A percentile compares a stretch with the other conserved stretches of the same genome.
phyloP scores from a whole-genome alignment of 2,113 vertebrate genomes.

The Bucco capensis region DNA sequence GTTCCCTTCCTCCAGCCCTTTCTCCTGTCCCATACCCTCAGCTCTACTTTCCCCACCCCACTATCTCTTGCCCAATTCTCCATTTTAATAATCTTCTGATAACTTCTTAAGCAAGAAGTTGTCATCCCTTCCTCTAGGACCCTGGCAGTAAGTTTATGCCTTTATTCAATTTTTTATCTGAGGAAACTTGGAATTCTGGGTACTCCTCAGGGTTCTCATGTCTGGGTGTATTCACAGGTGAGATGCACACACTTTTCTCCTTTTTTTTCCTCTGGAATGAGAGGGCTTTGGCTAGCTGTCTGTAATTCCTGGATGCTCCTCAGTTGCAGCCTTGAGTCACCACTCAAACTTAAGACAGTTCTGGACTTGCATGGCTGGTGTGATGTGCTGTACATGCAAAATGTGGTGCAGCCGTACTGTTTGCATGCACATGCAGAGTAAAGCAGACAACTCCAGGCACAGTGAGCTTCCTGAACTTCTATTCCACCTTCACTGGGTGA shows the following conservation, averaged over 20 bases:
- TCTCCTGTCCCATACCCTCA: background rate
- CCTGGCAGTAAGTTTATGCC: background rate
- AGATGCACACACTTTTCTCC: background rate
- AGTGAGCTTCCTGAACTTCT: background rate
- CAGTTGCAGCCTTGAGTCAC: background rate
- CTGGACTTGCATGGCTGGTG: background rate
- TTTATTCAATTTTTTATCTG: background rate
- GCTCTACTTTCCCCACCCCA: background rate
- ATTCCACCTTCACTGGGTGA: background rate
- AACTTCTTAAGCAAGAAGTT: background rate
- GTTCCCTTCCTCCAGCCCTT: background rate
- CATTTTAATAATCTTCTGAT: background rate
- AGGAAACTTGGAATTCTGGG: background rate
- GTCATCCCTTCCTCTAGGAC: background rate
- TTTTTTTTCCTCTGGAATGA: background rate
- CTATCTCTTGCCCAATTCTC: background rate
- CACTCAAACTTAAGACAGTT: background rate
- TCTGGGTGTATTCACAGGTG: background rate
- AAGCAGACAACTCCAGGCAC: background rate
- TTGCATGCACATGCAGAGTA: background rate
- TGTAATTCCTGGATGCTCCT: background rate
- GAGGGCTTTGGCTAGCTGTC: background rate
- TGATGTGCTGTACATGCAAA: background rate
- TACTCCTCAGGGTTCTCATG: background rate
- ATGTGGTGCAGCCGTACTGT: background rate